Evolutionary conservation across 2,113 vertebrate genomes (phyloP), one percentile per base, ranked within the genome.

Genomic region (Bubalus kerabau): DNA sequence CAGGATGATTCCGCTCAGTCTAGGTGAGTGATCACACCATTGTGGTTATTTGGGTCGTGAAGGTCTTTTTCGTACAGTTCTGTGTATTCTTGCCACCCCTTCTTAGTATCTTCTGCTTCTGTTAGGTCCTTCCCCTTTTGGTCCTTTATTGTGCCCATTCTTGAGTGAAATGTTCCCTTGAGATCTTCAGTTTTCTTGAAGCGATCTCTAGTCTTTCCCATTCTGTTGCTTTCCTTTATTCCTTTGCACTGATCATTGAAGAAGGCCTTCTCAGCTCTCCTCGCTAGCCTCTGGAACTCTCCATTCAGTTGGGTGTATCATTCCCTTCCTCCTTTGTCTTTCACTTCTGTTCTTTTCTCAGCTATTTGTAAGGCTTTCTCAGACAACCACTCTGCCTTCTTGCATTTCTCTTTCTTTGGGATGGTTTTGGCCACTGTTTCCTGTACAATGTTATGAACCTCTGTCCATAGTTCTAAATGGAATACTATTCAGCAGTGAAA

Each of bases 401-500:
- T 71, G n/a, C n/a, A 23, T 71, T 71, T 71, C 19, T 36, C 30
- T 32, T 32, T 36, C 67, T 40, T 40, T 21, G n/a, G n/a, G 64
- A 36, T 21, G n/a, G 64, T 36, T 71, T 71, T 71, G n/a, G 67
- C 23, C n/a, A 11, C 67, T 71, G n/a, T 71, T 71, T 71, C n/a
- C 19, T 23, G 19, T 21, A 23, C 67, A 71, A 2, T 71, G n/a
- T 36, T 36, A 36, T 5, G 64, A 67, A 67, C 64, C 64, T 36
- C 32, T 67, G 64, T 23, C 67, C n/a, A 40, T 12, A 71, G 67
- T 40, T 40, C 76, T 80, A 28, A n/a, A 5, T 0, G n/a, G 11
- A 24, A 15, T 3, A 28, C 8, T 6, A 1, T 36, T n/a, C 14
- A 7, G 26, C 6, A 13, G 1, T 13, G 19, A 4, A 56, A 11